Base-by-base conservation (phyloP, 2,113 vertebrate genomes). In the Patagioenas fasciata region DNA sequence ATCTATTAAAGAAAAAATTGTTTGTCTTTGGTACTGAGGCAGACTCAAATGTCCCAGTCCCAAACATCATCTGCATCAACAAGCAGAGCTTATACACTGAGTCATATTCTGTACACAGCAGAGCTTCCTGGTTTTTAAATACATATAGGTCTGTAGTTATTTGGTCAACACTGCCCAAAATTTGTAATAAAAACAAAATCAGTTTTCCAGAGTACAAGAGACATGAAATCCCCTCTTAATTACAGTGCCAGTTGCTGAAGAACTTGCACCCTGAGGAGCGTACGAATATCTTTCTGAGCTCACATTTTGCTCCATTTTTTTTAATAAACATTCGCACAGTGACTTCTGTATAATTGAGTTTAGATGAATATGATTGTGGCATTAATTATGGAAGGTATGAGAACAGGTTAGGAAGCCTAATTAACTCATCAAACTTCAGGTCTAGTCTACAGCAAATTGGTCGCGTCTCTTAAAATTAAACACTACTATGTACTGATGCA, bases 351-450 rank as follows among this genome's bases (percentile, higher is more conserved):
- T 80, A 94, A 93, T 88, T 66, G 42, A 95, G 61, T 85, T 96
- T 64, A 95, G 74, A 88, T 91, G 6, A 94, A 69, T 94, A 78
- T 91, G 74, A 92, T 92, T 91, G 93, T 58, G 18, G 38, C 67
- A 93, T 95, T 89, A 94, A 95, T 95, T 96, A 91, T 74, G 58
- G 91, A 91, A 85, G 67, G 75, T 80, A 96, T 88, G 83, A 89
- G 92, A 96, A 85, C 40, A 93, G 66, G 89, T 92, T 93, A 95
- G 89, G 47, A 95, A 95, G 48, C 60, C 56, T 93, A 93, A 95
- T 95, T 95, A 95, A 90, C 73, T 93, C 81, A 89, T 95, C 78
- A 95, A 44, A 94, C 78, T 93, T 96, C 87, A 71, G 51, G 87
- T 83, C 44, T 94, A 74, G 42, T 71, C 84, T 89, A 73, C 42